Evolutionary conservation across 1,140 invertebrate species (phyloP).

Genomic region (Papilio glaucus): DNA sequence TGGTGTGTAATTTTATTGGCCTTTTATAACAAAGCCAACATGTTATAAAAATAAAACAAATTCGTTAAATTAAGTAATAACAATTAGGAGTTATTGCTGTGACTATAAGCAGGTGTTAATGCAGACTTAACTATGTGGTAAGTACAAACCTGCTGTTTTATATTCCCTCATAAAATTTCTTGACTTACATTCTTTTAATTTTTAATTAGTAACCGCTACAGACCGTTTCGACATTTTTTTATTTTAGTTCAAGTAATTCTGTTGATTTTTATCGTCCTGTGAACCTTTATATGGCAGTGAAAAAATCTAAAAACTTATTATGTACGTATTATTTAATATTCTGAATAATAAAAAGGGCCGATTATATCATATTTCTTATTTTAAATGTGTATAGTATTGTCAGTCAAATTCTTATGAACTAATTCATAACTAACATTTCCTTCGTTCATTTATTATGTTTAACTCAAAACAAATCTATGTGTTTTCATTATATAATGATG

Average conservation of each 20-base stretch:
- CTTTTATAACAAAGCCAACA: conserved; percentile 10
- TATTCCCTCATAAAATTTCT: conserved; percentile 15
- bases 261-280: neutral
- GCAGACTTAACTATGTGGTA: conserved; percentile 10
- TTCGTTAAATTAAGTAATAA: conserved; percentile 23
- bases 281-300: neutral
- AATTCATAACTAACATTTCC: too few relatives aligned
- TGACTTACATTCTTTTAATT: conserved; percentile 4
- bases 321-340: too few relatives aligned
- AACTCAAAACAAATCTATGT: too few relatives aligned
- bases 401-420: too few relatives aligned
- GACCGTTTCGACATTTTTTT: neutral
- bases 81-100: conserved; percentile 25
- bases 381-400: too few relatives aligned
- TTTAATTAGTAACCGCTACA: conserved; percentile 10
- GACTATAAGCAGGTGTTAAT: conserved; percentile 36
- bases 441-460: too few relatives aligned
- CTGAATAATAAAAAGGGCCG: too few relatives aligned
- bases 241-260: neutral
- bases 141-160: conserved; percentile 33
- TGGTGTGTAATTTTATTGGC: conserved; percentile 4
- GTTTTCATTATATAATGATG: too few relatives aligned
- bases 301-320: too few relatives aligned
- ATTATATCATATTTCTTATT: too few relatives aligned
- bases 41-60: neutral